phyloP scores from a whole-genome alignment of 2,888 invertebrate species.

The Pycnomerus fuliginosus region DNA sequence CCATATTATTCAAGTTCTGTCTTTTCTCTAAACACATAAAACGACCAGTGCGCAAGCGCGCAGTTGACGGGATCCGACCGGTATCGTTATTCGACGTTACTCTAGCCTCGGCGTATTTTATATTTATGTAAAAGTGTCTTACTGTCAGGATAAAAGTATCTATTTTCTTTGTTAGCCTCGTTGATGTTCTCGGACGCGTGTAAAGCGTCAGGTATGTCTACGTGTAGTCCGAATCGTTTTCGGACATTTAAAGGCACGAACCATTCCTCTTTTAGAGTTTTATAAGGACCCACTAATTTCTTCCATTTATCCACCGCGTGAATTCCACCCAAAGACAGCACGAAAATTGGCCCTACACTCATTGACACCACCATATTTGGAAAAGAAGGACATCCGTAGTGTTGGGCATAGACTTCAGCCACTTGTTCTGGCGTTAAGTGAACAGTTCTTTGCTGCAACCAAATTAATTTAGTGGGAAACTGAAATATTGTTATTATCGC shows the following conservation, averaged over 20 bases:
- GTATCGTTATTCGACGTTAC: no score
- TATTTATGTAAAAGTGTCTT: slow-evolving; percentile 42
- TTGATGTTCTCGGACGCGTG: slow-evolving; percentile 73
- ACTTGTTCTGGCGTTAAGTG: slow-evolving; percentile 82
- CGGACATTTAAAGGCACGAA: slow-evolving; percentile 71
- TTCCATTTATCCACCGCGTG: slow-evolving; percentile 74
- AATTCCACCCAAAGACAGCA: slow-evolving; percentile 66
- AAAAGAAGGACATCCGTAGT: slow-evolving; percentile 72
- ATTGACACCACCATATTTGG: slow-evolving; percentile 78
- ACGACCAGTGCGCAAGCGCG: neutral
- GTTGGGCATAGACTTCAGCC: slow-evolving; percentile 78
- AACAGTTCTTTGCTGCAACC: slow-evolving; percentile 66
- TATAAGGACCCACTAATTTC: slow-evolving; percentile 70
- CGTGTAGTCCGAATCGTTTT: slow-evolving; percentile 67
- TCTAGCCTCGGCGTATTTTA: no score
- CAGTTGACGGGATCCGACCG: neutral
- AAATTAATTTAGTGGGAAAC: no score
- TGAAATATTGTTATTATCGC: no score
- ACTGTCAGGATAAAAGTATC: slow-evolving; percentile 87
- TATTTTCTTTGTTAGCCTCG: slow-evolving; percentile 75
- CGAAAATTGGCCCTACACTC: slow-evolving; percentile 73
- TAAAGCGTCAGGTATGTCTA: slow-evolving; percentile 68
- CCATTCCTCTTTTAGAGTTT: slow-evolving; percentile 65
- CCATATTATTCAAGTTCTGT: neutral
- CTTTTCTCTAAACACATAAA: neutral